Base-by-base conservation (phyloP, 30 jellyfish, hydroid and myxozoan species). In the Catostylus mosaicus region DNA sequence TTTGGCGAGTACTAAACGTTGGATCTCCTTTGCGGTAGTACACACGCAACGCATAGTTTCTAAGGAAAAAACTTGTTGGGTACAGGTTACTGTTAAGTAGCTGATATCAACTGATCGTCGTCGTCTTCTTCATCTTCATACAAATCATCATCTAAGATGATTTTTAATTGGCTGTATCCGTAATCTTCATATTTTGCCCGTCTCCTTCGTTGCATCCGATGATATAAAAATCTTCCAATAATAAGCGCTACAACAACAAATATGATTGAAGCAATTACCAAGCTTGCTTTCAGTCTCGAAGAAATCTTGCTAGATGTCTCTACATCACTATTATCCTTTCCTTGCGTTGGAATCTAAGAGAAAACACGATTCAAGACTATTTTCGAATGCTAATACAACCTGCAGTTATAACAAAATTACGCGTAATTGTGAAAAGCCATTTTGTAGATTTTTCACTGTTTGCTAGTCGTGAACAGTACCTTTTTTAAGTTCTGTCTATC, bases 131-230 rank as follows among this genome's bases (percentile, higher is more conserved):
- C 83, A 32, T 80, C 95, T 32, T 85, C 88, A 57, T 82, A 63
- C 32, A 73, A 68, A 73, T 54, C 29, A 50, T 71, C 84, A 20
- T 73, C 95, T 65, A 66, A 66, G 1, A 85, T 85, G 5, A 75
- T 70, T 51, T 71, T 73, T 50, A 85, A 75, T 38, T 85, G 95
- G 57, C 88, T 85, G 43, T 85, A 85, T n/a, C 95, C 95, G 52
- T 85, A 85, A 62, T 85, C 95, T 35, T 85, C 95, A 72, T 85
- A 85, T 66, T 65, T 64, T 26, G 83, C 78, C 26, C 83, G 65
- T 38, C 51, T 85, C 34, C 46, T 64, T 51, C 95, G 45, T 30
- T 65, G 84, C 40, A 75, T 11, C 33, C 78, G 67, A 34, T 85
- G 88, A 50, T 60, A 73, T 1, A 62, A 9, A 18, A 60, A 85